Evolutionary conservation across 37 sponge, comb jelly and placozoan species (phyloP), one percentile per base, ranked within the genome.

Genomic region (Bolinopsis microptera): DNA sequence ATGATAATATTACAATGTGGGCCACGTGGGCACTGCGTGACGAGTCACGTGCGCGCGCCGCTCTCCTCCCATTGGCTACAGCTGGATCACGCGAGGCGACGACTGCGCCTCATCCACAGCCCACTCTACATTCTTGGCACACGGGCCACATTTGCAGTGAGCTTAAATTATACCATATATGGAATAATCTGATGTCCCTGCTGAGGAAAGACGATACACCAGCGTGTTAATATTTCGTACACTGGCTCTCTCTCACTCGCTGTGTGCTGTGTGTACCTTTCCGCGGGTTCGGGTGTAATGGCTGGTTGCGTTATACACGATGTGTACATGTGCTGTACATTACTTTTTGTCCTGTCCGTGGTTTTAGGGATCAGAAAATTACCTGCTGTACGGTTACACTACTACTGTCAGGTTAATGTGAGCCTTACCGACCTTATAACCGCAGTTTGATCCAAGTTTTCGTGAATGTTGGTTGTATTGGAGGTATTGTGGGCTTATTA

Each of bases 141-240:
- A 70, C 74, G 74, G 30, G 74, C 30, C 74, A 70, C 74, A 70
- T 70, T 70, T 70, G 74, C 74, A 70, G 74, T 26, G 30, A 26
- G 28, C 30, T 70, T 70, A 48, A 48, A 70, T 70, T 70, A 70
- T 70, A 70, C 74, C 74, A 70, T 70, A 70, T 70, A 70, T 70
- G 74, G 74, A 70, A 70, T 70, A 70, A 70, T 70, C 30, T 26
- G 74, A 26, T 26, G 74, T 70, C 74, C 74, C 74, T 22, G 74
- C 74, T 28, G 30, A 48, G 30, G 82, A 80, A 35, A 80, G 38
- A 80, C 82, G 82, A 80, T 80, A 80, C 82, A 80, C 82, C 37
- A 35, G 82, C 74, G 82, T 80, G 82, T 80, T 80, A 80, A 80
- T 80, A 80, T 72, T 72, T 48, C 74, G 30, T 26, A 26, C 74